Evolutionary conservation across 2,113 vertebrate genomes (phyloP), one percentile per base, ranked within the genome.

Genomic region (Taurulus bubalis): DNA sequence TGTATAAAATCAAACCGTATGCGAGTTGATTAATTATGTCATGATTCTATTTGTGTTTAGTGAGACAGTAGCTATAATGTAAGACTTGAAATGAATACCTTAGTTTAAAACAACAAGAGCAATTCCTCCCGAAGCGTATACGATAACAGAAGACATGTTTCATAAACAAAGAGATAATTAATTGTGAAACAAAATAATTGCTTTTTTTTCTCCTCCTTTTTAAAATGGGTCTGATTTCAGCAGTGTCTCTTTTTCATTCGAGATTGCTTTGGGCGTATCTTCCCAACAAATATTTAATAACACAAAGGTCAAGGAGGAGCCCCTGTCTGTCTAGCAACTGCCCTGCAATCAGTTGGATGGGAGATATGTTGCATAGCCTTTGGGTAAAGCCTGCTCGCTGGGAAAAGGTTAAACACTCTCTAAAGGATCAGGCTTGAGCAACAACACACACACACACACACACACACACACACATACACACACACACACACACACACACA

Each of bases 241-340:
- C 34, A 24, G 16, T 45, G 66, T 78, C 28, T 71, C 51, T 2
- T 30, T 63, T 85, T 71, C 67, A 79, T 56, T 62, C 1, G n/a
- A 72, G 80, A 67, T 74, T 42, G 80, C 71, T 82, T 84, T 49
- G 45, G 34, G 62, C 24, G 80, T 82, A 77, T 91, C 72, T 85
- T 75, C 80, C 80, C 84, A 90, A 94, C 82, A 91, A 89, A 92
- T 91, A 92, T 93, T 90, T 87, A 91, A 94, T 92, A 90, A 85
- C 83, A 87, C 55, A 93, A 94, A 94, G 92, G 91, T 94, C 89
- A 93, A 91, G 88, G 45, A 90, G 75, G 75, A 76, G 71, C 71
- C 68, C 53, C 76, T 77, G 80, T 82, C 63, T 84, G 71, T 82
- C 86, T 79, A 71, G 38, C 40, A 73, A 81, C 77, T 86, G 76